Conservation (phyloP, 2,888 invertebrate genomes). For the Dryobota labecula region DNA sequence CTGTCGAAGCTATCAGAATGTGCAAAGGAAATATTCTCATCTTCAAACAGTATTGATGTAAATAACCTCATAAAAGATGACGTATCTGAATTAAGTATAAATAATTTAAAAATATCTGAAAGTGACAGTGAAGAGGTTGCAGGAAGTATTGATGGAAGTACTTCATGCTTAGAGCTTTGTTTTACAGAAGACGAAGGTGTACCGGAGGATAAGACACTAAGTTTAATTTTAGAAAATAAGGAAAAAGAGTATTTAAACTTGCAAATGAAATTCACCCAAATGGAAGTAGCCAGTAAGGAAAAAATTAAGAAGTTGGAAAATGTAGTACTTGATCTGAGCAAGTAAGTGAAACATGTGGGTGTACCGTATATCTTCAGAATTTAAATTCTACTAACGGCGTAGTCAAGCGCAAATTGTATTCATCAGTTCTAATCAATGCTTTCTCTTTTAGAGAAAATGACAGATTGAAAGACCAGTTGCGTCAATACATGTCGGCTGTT, state of each 20-base stretch:
- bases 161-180: conserved; percentile 87
- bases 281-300: conserved; percentile 85
- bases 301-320: conserved; percentile 87
- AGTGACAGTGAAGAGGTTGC: conserved; percentile 88
- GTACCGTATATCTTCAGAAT: neutral
- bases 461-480: conserved; percentile 95
- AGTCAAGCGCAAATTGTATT: neutral
- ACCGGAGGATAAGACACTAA: conserved; percentile 80
- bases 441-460: conserved; percentile 93
- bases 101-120: conserved; percentile 86
- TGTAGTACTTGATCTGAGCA: conserved; percentile 91
- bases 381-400: neutral
- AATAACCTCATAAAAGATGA: conserved; percentile 83
- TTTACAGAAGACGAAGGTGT: conserved; percentile 87
- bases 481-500: conserved; percentile 97
- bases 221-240: conserved; percentile 82
- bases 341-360: conserved; percentile 81
- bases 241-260: conserved; percentile 88
- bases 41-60: conserved; percentile 85
- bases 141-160: conserved; percentile 87
- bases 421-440: neutral
- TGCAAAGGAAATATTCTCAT: conserved; percentile 89
- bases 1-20: conserved; percentile 86
- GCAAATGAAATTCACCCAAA: conserved; percentile 88
- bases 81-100: conserved; percentile 84